A percentile compares a stretch with the other conserved stretches of the same genome.
These are phyloP conservation scores for Pyrgus malvae DNA, from an alignment of 2,888 invertebrate species.

Conservation along the genomic window DNA sequence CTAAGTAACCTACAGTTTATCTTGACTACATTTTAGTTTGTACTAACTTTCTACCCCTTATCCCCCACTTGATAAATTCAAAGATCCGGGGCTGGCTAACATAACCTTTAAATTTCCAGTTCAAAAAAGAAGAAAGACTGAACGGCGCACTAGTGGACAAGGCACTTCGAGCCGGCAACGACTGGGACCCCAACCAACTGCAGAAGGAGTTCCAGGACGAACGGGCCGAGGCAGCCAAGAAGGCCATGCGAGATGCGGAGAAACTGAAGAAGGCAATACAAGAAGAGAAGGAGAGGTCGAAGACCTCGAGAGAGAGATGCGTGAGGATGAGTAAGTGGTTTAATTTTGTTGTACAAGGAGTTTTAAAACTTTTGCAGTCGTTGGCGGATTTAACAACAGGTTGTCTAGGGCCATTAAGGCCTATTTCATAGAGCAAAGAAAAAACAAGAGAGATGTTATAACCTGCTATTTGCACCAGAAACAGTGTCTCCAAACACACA, in stretches of 20 bases:
- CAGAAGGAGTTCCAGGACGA: conserved; percentile 58
- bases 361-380: too few species aligned
- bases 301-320: conserved; percentile 39
- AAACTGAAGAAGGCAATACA: conserved; percentile 68
- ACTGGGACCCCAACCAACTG: conserved; percentile 81
- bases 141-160: conserved; percentile 88
- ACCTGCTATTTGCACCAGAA: too few species aligned
- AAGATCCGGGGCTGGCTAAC: too few species aligned
- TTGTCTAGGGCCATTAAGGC: too few species aligned
- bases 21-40: too few species aligned
- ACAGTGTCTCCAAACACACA: too few species aligned
- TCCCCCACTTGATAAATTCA: too few species aligned
- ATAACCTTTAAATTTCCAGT: conserved; percentile 72
- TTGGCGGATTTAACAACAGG: too few species aligned
- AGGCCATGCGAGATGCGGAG: conserved; percentile 43
- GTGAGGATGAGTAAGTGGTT: conserved; percentile 49
- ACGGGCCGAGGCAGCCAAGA: conserved; percentile 44
- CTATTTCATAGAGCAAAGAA: too few species aligned
- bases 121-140: conserved; percentile 93
- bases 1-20: too few species aligned
- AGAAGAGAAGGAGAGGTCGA: conserved; percentile 63
- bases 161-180: conserved; percentile 86
- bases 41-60: too few species aligned
- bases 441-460: too few species aligned
- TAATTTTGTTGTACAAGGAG: background rate